Base-by-base conservation (phyloP, 2,888 invertebrate genomes). In the Hofmannophila pseudospretella region DNA sequence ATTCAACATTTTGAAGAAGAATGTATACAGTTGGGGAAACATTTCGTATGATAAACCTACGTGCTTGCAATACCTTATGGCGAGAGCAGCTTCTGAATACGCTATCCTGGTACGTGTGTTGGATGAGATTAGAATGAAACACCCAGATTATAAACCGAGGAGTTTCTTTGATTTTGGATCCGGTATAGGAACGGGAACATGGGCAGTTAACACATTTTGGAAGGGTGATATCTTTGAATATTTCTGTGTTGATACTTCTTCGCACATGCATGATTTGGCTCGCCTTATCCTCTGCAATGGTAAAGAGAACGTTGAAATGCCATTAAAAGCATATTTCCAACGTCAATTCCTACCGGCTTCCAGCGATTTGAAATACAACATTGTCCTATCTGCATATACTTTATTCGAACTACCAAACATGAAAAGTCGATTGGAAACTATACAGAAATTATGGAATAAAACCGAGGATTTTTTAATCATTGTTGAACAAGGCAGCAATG, bases 161-260 rank as follows among this genome's bases (percentile, higher is more conserved):
- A 90, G 91, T 41, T 89, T 96, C 48, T 94, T 97, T 52, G 97
- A 98, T 79, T 96, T 95, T 72, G 98, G 98, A 0, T 95, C 97
- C 3, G 98, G 98, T 0, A 79, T 95, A 3, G 97, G 97, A 0
- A 93, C 95, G 0, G 94, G 91, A 0, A 90, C 92, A 36, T 97
- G 97, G 97, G 97, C 95, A 0, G 90, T 92, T 0, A 91, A 92
- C 54, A 69, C 82, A 2, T 82, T 89, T 9, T 98, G 96, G 96
- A 80, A 88, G 5, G 77, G 89, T 0, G 70, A 89, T 11, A 88
- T 97, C 19, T 90, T 88, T 56, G 97, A 98, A 77, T 95, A 94
- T 67, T 93, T 93, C 51, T 93, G 94, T 64, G 93, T 98, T 0
- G 98, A 98, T 60, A 79, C 90, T 4, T 96, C 96, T 0, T 61